These are phyloP conservation scores for Vanessa tameamea DNA, from an alignment of 1,140 invertebrate species.

Conservation along the genomic window DNA sequence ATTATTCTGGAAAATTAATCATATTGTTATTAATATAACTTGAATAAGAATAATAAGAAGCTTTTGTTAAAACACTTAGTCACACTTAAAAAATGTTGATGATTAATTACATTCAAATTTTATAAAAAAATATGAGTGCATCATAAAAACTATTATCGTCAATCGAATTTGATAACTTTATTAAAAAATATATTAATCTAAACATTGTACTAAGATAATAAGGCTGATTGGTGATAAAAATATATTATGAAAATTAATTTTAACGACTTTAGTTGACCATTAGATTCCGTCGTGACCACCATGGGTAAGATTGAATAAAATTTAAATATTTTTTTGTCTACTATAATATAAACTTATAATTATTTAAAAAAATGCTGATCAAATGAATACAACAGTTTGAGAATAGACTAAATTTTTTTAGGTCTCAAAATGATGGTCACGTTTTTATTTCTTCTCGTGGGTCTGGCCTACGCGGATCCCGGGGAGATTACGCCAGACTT, in stretches of 20 bases:
- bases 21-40: no score
- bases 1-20: no score
- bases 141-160: conserved; percentile 25
- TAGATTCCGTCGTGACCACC: conserved; percentile 43
- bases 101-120: no score
- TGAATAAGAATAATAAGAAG: no score
- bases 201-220: conserved; percentile 15
- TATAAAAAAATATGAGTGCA: neutral
- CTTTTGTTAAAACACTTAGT: no score
- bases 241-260: conserved; percentile 36
- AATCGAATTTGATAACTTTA: conserved; percentile 15
- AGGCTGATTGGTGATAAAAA: conserved; percentile 48
- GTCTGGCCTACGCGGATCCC: conserved; percentile 44
- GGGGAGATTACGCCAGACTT: conserved; percentile 52
- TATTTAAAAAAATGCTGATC: no score
- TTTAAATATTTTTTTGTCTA: neutral
- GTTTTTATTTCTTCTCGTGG: conserved; percentile 47
- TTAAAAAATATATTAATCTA: conserved; percentile 22
- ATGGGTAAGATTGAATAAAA: conserved; percentile 54
- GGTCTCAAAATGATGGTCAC: conserved; percentile 50
- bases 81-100: no score
- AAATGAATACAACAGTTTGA: no score
- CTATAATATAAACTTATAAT: no score
- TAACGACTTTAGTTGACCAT: conserved; percentile 47
- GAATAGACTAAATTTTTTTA: conserved; percentile 36